Evolutionary conservation across 2,113 vertebrate species (phyloP).

Genomic region (Malurus cyaneus): DNA sequence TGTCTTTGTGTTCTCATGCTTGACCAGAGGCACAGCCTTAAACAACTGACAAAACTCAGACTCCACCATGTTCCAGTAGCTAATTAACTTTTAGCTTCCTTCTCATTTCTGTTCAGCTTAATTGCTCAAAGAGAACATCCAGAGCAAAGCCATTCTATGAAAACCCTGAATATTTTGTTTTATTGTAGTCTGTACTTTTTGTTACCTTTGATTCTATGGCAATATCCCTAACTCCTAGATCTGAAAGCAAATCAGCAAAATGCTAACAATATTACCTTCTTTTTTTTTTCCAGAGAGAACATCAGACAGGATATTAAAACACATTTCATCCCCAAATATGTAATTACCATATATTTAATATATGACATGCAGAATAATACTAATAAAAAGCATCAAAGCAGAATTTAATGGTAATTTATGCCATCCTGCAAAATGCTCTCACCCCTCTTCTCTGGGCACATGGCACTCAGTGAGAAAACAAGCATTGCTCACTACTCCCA

Average conservation of each 20-base stretch:
- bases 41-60: neutral
- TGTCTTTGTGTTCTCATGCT: neutral
- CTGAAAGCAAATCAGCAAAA: constrained; percentile 13
- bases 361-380: neutral
- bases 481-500: neutral
- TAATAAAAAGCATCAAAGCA: constrained; percentile 23
- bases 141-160: neutral
- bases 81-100: neutral
- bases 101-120: neutral
- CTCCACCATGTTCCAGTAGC: neutral
- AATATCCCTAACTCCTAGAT: neutral
- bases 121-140: neutral
- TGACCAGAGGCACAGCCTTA: neutral
- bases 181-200: neutral
- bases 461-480: neutral
- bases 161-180: neutral
- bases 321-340: neutral
- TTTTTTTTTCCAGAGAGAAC: neutral
- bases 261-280: neutral
- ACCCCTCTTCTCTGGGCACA: neutral
- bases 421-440: neutral
- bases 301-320: constrained; percentile 58
- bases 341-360: constrained; percentile 25
- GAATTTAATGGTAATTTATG: neutral
- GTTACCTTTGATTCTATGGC: neutral